A percentile compares a stretch with the other conserved stretches of the same genome.
Conservation (phyloP, 2,888 invertebrate genomes). For the Drosophila acutilabella region DNA sequence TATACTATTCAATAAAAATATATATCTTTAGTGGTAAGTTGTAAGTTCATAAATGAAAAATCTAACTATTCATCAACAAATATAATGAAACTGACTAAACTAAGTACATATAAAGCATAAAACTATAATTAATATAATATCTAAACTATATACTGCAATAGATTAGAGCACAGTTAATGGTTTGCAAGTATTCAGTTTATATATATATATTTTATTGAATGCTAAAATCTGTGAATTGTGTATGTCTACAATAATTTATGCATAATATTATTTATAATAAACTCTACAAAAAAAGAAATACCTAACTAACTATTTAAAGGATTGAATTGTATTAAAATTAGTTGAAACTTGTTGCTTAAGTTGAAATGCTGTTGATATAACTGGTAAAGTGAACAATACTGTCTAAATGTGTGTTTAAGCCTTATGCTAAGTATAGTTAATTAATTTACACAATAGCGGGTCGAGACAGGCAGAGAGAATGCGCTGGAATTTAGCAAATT, state of each 20-base stretch:
- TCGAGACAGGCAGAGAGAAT: constrained; percentile 10
- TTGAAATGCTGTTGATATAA: constrained; percentile 39
- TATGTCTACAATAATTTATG: constrained; percentile 68
- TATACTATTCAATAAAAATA: constrained; percentile 4
- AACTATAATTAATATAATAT: background rate
- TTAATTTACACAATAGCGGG: constrained; percentile 48
- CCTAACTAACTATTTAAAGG: too few species aligned
- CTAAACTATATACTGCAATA: background rate
- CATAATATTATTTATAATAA: constrained; percentile 59
- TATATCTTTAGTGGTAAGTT: constrained; percentile 15
- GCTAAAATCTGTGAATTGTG: constrained; percentile 51
- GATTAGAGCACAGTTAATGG: constrained; percentile 10
- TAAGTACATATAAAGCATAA: constrained; percentile 12
- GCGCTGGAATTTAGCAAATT: constrained; percentile 41
- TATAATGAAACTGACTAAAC: constrained; percentile 15
- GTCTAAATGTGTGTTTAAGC: constrained; percentile 43
- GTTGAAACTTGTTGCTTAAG: constrained; percentile 7
- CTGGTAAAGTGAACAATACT: constrained; percentile 48
- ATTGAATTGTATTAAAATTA: too few species aligned
- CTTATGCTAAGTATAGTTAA: constrained; percentile 36
- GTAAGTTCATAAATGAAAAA: constrained; percentile 11
- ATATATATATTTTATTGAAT: constrained; percentile 55
- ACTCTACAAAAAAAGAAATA: constrained; percentile 18
- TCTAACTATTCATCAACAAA: constrained; percentile 13
- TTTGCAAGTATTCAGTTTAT: constrained; percentile 42